Percentiles rank a stretch among this genome's conserved stretches.
Evolutionary conservation across 2,888 invertebrate species (phyloP).

Genomic region (Eristalis intricaria): DNA sequence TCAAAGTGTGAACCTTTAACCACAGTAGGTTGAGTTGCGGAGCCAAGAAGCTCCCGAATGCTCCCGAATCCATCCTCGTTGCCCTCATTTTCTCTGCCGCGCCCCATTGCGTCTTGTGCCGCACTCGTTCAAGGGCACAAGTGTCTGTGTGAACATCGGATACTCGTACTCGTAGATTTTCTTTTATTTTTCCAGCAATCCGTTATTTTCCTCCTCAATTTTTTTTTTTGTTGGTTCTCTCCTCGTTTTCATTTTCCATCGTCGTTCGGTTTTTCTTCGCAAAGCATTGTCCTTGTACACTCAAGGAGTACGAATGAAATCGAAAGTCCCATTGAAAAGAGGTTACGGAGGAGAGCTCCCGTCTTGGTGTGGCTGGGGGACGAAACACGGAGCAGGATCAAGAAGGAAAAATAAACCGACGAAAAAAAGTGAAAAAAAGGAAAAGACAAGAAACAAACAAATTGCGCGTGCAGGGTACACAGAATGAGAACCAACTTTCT

Average conservation of each 20-base stretch:
- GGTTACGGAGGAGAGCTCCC: conserved; percentile 40
- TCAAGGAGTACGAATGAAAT: conserved; percentile 65
- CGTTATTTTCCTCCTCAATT: conserved; percentile 3
- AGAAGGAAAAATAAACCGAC: conserved; percentile 8
- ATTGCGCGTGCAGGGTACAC: conserved; percentile 65
- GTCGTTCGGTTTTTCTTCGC: conserved; percentile 34
- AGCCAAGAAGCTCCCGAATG: conserved; percentile 55
- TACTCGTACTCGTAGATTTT: conserved; percentile 35
- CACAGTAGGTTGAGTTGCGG: conserved; percentile 25
- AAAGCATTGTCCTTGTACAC: conserved; percentile 60
- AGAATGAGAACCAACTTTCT: conserved; percentile 67
- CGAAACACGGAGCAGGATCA: conserved; percentile 40
- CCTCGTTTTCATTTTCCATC: conserved; percentile 4
- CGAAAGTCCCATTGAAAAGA: conserved; percentile 69
- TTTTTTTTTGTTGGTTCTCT: not conserved
- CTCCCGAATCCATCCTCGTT: conserved; percentile 52
- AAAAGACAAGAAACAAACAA: conserved; percentile 41
- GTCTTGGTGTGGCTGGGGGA: conserved; percentile 27
- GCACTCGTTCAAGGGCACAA: conserved; percentile 60
- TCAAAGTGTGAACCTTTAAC: conserved; percentile 36
- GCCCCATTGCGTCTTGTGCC: conserved; percentile 23
- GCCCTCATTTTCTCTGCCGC: conserved; percentile 32
- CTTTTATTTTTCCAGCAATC: conserved; percentile 50
- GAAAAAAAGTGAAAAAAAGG: not conserved
- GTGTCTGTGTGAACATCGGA: conserved; percentile 35